Evolutionary conservation across 2,797 vertebrate genomes (phyloP), one percentile per base, ranked within the genome.

Genomic region (Telmatherina bonti): DNA sequence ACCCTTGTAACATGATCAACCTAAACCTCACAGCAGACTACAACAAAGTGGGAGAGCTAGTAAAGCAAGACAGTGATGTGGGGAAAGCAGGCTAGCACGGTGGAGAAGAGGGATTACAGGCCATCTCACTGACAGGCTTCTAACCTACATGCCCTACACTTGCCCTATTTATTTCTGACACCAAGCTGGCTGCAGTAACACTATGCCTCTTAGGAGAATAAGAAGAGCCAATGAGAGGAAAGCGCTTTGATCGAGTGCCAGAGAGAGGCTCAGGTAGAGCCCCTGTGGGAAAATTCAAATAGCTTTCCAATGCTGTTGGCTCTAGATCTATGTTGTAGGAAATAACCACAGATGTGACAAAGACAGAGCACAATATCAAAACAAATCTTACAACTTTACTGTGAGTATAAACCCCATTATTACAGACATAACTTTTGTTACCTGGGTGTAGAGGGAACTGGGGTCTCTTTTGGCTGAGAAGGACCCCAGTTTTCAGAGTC

Each of bases 401-500:
- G 45, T 11, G n/a, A 3, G n/a, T 49, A 24, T 10, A 6, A 49
- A 1, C 20, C 3, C 22, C 47, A 51, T 49, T 49, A 24, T 22
- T 51, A 51, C 22, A 47, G 4, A 51, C 9, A 51, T 10, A 24
- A 22, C 5, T 43, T 59, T 36, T 26, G 18, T 47, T 88, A 94
- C 94, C 92, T 85, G 35, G 33, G 66, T 76, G 74, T 7, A 20
- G 64, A 3, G 0, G 64, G 56, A 18, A 5, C 45, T 10, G 36
- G 67, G 51, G 53, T 8, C 4, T 74, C 59, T 2, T 87, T 53
- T 38, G 76, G 83, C 63, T 91, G 94, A 63, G 94, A 91, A 13
- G 76, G 76, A 3, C 4, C 47, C 27, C 69, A 68, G 60, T 84
- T 88, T 47, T 90, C 90, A 24, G 79, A 41, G 60, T 96, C 94